These are phyloP conservation scores for Drosophila neutralis DNA, from an alignment of 2,888 invertebrate genomes.

Conservation along the genomic window DNA sequence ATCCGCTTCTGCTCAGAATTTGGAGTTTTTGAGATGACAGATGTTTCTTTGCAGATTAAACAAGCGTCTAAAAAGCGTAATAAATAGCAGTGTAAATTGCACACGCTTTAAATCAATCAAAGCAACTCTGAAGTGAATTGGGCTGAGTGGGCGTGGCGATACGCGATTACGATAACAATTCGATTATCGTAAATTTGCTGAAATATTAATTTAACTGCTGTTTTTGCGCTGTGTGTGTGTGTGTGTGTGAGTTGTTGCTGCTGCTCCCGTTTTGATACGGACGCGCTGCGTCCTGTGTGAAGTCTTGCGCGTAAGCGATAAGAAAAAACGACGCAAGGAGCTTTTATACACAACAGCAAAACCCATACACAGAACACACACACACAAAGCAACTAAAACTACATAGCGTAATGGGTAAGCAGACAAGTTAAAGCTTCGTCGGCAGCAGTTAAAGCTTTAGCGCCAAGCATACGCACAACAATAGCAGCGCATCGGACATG, in stretches of 20 bases:
- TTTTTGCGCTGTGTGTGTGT: neutral
- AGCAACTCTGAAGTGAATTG: neutral
- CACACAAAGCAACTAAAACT: neutral
- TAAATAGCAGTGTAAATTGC: neutral
- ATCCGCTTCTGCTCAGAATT: neutral
- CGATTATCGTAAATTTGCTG: conserved; percentile 36
- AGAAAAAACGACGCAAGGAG: neutral
- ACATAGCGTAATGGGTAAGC: neutral
- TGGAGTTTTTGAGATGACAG: neutral
- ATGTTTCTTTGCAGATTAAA: neutral
- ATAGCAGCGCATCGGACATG: neutral
- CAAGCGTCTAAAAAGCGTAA: neutral
- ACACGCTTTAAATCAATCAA: neutral
- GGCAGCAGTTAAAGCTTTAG: neutral
- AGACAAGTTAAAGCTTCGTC: neutral
- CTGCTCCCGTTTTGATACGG: neutral
- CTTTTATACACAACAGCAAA: neutral
- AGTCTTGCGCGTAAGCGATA: conserved; percentile 7
- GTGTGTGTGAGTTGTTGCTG: neutral
- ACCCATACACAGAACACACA: neutral
- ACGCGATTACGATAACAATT: conserved; percentile 27
- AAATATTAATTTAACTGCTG: conserved; percentile 1
- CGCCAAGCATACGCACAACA: neutral
- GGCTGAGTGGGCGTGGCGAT: conserved; percentile 16
- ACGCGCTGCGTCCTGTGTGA: neutral